Evolutionary conservation across 2,888 invertebrate genomes (phyloP).

Genomic region (Lamellibrachia satsuma): DNA sequence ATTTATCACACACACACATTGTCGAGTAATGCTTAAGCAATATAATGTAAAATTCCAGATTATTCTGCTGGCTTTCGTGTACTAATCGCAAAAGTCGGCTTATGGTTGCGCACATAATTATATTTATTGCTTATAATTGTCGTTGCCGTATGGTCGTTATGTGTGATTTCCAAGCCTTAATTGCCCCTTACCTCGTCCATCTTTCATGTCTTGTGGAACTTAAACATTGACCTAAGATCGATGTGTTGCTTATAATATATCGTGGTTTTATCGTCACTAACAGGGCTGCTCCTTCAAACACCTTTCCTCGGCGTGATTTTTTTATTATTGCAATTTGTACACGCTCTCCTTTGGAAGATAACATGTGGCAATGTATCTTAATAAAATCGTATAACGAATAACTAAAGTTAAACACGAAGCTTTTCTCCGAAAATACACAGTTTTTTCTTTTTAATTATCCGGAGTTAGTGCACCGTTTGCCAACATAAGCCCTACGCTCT

Average conservation of each 20-base stretch:
- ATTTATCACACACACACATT: slow-evolving; percentile 13
- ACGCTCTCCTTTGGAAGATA: not conserved
- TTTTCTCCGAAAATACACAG: too few relatives aligned
- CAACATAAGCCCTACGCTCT: too few relatives aligned
- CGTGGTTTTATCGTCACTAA: not conserved
- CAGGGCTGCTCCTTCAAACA: not conserved
- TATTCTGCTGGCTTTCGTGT: slow-evolving; percentile 6
- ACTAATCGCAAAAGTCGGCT: not conserved
- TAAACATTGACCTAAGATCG: not conserved
- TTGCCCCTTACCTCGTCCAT: not conserved
- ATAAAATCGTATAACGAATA: not conserved
- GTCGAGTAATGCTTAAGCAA: not conserved
- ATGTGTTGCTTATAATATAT: not conserved
- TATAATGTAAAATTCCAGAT: slow-evolving; percentile 12
- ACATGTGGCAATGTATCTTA: not conserved
- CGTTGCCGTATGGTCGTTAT: not conserved
- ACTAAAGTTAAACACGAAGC: too few relatives aligned
- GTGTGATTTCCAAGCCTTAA: not conserved
- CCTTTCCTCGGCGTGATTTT: not conserved
- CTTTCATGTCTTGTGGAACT: not conserved
- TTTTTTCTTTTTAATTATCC: too few relatives aligned
- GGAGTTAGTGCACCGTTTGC: too few relatives aligned
- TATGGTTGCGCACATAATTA: not conserved
- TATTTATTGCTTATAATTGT: not conserved
- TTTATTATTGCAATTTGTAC: not conserved